Base-by-base conservation (phyloP, 1,140 invertebrate genomes). In the Drosophila subobscura region DNA sequence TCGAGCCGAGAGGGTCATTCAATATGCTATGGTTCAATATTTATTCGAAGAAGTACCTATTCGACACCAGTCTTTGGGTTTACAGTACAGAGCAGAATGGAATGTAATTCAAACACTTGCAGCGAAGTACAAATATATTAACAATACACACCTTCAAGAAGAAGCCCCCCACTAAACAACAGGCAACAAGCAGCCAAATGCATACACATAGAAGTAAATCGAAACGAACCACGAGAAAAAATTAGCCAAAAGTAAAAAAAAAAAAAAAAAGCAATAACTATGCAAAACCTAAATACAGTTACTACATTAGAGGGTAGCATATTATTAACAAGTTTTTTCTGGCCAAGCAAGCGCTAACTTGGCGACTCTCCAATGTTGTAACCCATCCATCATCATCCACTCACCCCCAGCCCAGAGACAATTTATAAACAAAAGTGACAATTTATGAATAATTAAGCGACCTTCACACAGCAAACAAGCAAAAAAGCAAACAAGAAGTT, bases 81-180 rank as follows among this genome's bases (percentile, higher is more conserved):
- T 60, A 56, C 71, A 66, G 71, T 63, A 47, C 63, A 55, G 45
- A 54, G 16, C 16, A 54, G 7, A 12, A 33, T 33, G 50, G 45
- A 51, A 71, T 64, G 73, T 77, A 77, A 77, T 71, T 77, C 25
- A 77, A 77, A 88, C 74, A 88, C 83, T 86, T 88, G 74, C 81
- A 86, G 70, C 64, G 61, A 88, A 88, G 83, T 88, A 88, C 83
- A 88, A 86, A 84, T 79, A 79, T 78, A 64, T 78, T 78, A 84
- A 72, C 51, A 54, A 61, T 42, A 74, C 49, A 57, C 10, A 49
- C 37, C 51, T 37, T 52, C 41, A 41, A 72, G 40, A 51, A 60
- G 53, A 37, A 54, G 14, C 47, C 60, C 80, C 51, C 58, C 56
- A 57, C 50, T 58, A 72, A 58, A 67, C 52, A 52, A 37, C 22